Percentiles rank a stretch among this genome's conserved stretches.
These are phyloP conservation scores for Candoia aspera DNA, from an alignment of 2,113 vertebrate genomes.

Conservation along the genomic window DNA sequence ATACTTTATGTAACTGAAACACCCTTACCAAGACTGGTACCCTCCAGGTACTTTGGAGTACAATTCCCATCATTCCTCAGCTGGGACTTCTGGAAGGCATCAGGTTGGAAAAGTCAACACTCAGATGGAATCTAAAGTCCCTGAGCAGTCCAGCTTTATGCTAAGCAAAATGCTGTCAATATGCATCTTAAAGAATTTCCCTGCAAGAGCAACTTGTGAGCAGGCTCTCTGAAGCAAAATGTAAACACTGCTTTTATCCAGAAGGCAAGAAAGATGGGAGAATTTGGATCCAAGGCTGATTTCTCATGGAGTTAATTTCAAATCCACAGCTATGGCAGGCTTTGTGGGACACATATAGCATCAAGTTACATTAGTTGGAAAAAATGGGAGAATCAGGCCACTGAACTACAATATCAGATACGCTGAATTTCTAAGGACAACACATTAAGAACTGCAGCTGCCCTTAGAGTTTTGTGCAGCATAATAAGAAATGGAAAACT, in stretches of 20 bases:
- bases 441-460: neutral
- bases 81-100: neutral
- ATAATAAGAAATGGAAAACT: neutral
- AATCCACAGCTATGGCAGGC: neutral
- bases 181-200: neutral
- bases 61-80: neutral
- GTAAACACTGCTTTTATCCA: neutral
- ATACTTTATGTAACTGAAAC: neutral
- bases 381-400: neutral
- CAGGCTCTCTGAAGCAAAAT: neutral
- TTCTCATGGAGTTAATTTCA: neutral
- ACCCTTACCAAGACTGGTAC: neutral
- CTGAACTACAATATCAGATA: neutral
- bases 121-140: neutral
- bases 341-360: neutral
- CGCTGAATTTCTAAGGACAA: neutral
- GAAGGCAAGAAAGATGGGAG: neutral
- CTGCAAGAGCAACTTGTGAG: no score
- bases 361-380: neutral
- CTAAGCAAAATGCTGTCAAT: neutral
- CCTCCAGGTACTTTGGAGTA: neutral
- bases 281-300: neutral
- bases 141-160: neutral
- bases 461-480: neutral
- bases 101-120: neutral